Evolutionary conservation across 2,797 vertebrate genomes (phyloP).

Genomic region (Sternotherus odoratus): DNA sequence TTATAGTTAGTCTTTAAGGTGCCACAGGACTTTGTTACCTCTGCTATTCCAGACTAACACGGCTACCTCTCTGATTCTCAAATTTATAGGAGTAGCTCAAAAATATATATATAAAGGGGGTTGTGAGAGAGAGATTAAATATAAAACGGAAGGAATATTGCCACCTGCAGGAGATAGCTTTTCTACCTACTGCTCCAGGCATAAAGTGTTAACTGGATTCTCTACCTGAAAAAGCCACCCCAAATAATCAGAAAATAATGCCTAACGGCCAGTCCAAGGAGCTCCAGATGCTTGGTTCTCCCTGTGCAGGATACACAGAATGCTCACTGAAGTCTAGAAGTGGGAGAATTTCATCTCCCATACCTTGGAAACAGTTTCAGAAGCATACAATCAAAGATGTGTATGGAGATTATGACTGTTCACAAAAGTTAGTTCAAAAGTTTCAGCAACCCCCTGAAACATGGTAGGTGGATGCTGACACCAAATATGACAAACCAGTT

Average conservation of each 20-base stretch:
- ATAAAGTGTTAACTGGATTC: neutral
- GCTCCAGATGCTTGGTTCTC: neutral
- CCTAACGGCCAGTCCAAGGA: neutral
- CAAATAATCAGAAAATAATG: neutral
- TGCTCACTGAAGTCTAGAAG: neutral
- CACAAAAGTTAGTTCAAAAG: no score
- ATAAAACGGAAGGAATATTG: neutral
- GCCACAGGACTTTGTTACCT: no score
- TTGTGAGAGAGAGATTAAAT: neutral
- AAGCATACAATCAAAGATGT: no score
- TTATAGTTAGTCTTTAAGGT: no score
- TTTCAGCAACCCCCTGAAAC: neutral
- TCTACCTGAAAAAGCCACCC: neutral
- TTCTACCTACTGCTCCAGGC: neutral
- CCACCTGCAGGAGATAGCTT: neutral
- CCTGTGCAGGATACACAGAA: neutral
- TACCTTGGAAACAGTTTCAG: neutral
- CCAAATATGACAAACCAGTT: neutral
- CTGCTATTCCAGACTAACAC: no score
- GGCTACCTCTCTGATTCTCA: no score
- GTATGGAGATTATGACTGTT: no score
- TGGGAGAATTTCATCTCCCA: neutral
- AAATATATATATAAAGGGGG: neutral
- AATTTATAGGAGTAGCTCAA: neutral
- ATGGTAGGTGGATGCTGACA: neutral